Conservation (phyloP, 2,797 vertebrate species). For the Lacerta viridis region DNA sequence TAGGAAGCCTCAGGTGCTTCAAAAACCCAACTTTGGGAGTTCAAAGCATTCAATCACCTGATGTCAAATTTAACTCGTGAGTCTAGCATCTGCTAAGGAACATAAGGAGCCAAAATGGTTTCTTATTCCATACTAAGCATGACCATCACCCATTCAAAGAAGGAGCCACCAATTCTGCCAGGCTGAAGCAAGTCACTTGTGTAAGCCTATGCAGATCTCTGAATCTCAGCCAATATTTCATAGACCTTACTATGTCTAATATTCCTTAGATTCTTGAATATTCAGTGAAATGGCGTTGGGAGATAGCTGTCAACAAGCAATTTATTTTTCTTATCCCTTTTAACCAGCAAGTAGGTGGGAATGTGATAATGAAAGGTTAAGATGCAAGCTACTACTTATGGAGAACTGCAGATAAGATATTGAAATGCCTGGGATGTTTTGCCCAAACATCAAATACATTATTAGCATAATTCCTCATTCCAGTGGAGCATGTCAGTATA, state of each 20-base stretch:
- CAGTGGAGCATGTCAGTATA: background rate
- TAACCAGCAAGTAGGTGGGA: background rate
- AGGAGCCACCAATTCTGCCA: too few species aligned
- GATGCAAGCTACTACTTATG: background rate
- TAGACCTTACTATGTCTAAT: background rate
- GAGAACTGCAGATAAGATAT: constrained; percentile 19
- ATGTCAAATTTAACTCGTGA: too few species aligned
- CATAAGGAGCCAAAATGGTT: too few species aligned
- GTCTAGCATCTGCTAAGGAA: too few species aligned
- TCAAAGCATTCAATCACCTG: too few species aligned
- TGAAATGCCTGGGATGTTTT: constrained; percentile 25
- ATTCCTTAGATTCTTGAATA: background rate
- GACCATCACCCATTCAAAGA: too few species aligned
- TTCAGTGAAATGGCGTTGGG: background rate
- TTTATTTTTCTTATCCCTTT: constrained; percentile 14
- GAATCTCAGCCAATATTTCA: background rate
- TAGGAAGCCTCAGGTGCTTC: too few species aligned
- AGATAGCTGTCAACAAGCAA: background rate
- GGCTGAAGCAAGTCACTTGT: background rate
- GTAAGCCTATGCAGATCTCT: background rate
- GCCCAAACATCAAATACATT: background rate
- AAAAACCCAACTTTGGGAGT: too few species aligned
- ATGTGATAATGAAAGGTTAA: constrained; percentile 10
- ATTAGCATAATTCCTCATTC: constrained; percentile 29
- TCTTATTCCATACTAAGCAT: too few species aligned